Evolutionary conservation across 2,797 vertebrate species (phyloP), one percentile per base, ranked within the genome.

Genomic region (Chiroxiphia lanceolata): DNA sequence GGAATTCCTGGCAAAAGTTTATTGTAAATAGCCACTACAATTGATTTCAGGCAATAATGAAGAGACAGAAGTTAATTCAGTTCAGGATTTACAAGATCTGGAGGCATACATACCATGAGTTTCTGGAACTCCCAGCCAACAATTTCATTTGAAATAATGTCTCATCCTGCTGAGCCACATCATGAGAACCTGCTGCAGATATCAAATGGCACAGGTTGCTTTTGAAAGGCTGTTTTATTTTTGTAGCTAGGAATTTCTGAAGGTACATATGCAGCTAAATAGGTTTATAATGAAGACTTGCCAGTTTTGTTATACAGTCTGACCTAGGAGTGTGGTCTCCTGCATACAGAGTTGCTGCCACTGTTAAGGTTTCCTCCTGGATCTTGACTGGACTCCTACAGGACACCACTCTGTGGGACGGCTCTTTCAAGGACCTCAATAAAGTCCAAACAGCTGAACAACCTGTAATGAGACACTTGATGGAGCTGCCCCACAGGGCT

Each of bases 81-180:
- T 57, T 82, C 13, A 71, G 83, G 36, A 53, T 82, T 70, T 92
- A 76, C 45, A 71, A 63, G 56, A 57, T 91, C 87, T 89, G 75
- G 60, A 78, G 72, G 40, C 19, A 34, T 26, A 15, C 8, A 6
- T 82, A 38, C 68, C 34, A 29, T 63, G 91, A 91, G 69, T 34
- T 85, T 89, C 87, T 95, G 57, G 34, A 83, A 44, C 84, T 96
- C 84, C 65, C 91, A 85, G 51, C 71, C 72, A 94, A 70, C 45
- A 13, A 51, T 97, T 94, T 84, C 87, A 91, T 89, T 93, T 93
- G 70, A 94, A 97, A 94, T 97, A 96, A 94, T 90, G 76, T 95
- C 64, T 96, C 75, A 83, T 78, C 92, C 83, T 87, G 57, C 95
- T 94, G 91, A 79, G 87, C 38, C 34, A 71, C 47, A 44, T 82